Conservation (phyloP, 2,888 invertebrate species). For the Urechis unicinctus region DNA sequence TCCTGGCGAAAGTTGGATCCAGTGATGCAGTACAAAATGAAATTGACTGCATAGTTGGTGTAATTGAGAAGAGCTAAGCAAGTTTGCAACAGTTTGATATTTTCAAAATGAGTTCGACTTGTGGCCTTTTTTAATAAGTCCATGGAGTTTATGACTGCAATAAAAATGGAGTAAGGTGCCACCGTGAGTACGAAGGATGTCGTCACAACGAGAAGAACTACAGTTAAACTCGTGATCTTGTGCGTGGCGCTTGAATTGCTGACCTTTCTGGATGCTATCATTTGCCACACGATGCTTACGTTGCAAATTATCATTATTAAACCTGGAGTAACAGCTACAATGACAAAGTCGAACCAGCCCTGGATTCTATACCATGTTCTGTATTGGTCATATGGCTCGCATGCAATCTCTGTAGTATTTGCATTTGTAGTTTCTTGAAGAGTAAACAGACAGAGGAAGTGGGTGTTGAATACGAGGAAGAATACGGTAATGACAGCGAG, state of each 20-base stretch:
- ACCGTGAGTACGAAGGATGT: background rate
- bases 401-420: background rate
- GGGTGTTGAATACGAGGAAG: background rate
- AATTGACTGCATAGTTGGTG: background rate
- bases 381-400: background rate
- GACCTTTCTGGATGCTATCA: background rate
- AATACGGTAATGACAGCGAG: background rate
- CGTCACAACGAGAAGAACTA: background rate
- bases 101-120: background rate
- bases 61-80: background rate
- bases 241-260: background rate
- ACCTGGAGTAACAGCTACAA: background rate
- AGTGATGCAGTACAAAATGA: background rate
- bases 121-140: background rate
- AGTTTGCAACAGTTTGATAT: background rate
- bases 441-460: background rate
- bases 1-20: background rate
- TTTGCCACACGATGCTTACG: background rate
- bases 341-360: background rate
- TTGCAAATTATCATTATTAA: background rate
- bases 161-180: background rate
- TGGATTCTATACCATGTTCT: background rate
- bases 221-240: background rate
- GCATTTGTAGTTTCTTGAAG: no score
- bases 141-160: background rate